These are phyloP conservation scores for Dryoscopus gambensis DNA, from an alignment of 2,113 vertebrate species.

Conservation along the genomic window DNA sequence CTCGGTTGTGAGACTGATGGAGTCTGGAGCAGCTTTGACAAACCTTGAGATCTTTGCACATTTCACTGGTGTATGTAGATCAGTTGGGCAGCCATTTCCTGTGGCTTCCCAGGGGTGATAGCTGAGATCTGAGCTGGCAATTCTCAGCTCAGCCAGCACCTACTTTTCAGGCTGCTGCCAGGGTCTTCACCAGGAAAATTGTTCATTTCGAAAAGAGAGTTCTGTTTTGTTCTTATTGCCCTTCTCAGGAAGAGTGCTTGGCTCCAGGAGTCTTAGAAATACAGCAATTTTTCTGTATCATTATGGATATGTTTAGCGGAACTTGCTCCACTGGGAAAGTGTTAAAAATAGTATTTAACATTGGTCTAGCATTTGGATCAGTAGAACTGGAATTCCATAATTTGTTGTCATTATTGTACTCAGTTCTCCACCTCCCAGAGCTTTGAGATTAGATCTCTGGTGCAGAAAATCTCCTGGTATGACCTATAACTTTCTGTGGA, in stretches of 20 bases:
- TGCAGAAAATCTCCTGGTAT: background rate
- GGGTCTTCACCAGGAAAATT: background rate
- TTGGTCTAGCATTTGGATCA: background rate
- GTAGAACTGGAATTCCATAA: background rate
- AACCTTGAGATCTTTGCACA: background rate
- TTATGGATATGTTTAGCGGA: background rate
- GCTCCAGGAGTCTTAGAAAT: background rate
- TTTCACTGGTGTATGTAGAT: background rate
- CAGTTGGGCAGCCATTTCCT: background rate
- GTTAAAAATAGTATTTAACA: background rate
- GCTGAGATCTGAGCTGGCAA: background rate
- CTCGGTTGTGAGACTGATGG: background rate
- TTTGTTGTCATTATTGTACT: background rate
- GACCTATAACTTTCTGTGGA: background rate
- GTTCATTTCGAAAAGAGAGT: background rate
- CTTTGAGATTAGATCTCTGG: background rate
- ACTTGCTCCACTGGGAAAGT: fast-evolving
- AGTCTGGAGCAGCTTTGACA: background rate
- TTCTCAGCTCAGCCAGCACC: background rate
- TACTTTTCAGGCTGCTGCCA: background rate
- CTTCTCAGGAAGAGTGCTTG: background rate
- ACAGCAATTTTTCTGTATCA: background rate
- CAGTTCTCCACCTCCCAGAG: background rate
- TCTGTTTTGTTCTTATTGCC: background rate
- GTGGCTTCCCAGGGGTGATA: background rate